A percentile compares a stretch with the other conserved stretches of the same genome.
These are phyloP conservation scores for Rhagologus leucostigma DNA, from an alignment of 2,113 vertebrate species.

Conservation along the genomic window DNA sequence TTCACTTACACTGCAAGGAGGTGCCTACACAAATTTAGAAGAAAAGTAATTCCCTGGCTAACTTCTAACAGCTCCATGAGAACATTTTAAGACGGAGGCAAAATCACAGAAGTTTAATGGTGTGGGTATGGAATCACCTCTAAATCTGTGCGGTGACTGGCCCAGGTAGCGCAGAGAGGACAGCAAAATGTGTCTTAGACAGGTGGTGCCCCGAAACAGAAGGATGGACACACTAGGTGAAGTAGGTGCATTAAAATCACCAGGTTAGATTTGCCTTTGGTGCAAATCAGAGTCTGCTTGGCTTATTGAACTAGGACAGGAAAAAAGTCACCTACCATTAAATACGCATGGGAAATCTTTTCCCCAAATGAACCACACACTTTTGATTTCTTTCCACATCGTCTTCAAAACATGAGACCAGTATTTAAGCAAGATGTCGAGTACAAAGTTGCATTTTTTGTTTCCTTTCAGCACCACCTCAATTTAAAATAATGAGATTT, in stretches of 20 bases:
- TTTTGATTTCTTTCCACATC: background rate
- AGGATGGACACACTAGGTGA: background rate
- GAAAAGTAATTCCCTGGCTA: background rate
- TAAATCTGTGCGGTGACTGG: background rate
- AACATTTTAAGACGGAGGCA: background rate
- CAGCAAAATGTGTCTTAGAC: background rate
- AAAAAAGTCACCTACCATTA: background rate
- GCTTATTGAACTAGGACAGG: background rate
- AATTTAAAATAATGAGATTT: background rate
- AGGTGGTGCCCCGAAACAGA: background rate
- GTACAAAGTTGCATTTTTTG: background rate
- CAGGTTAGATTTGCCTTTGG: background rate
- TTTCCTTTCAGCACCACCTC: background rate
- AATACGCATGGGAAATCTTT: fast-evolving
- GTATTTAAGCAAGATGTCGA: background rate
- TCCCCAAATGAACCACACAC: background rate
- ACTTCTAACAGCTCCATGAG: background rate
- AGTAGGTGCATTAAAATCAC: background rate
- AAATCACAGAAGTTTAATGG: background rate
- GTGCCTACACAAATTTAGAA: background rate
- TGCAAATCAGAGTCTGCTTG: background rate
- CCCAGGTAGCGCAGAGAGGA: background rate
- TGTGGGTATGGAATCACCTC: background rate
- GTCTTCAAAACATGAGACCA: background rate
- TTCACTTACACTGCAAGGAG: background rate